Evolutionary conservation across 2,888 invertebrate species (phyloP).

Genomic region (Euplagia quadripunctaria): DNA sequence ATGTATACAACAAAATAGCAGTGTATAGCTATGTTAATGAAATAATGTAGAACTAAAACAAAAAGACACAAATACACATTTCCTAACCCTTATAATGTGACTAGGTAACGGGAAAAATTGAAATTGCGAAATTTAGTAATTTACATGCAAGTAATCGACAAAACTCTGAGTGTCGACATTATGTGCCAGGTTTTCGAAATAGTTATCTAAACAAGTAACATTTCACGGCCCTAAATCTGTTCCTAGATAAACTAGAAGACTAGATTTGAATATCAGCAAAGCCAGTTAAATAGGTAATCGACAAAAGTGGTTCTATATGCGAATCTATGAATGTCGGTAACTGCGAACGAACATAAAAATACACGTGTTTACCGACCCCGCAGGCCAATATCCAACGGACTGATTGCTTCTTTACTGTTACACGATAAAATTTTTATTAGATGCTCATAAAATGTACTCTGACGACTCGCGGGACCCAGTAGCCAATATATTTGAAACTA

Average conservation of each 20-base stretch:
- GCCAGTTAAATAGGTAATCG: conserved; percentile 57
- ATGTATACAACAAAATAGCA: too few species aligned
- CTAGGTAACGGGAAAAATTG: not conserved
- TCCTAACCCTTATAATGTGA: not conserved
- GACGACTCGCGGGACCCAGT: conserved; percentile 82
- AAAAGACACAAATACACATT: too few species aligned
- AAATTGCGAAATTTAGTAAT: too few species aligned
- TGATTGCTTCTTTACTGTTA: conserved; percentile 88
- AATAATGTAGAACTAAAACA: too few species aligned
- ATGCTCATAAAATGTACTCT: conserved; percentile 83
- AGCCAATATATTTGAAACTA: conserved; percentile 85
- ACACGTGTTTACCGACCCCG: conserved; percentile 85
- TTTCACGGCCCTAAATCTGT: not conserved
- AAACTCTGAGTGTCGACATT: too few species aligned
- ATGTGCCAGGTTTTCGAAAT: not conserved
- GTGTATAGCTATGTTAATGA: too few species aligned
- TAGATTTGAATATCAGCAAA: conserved; percentile 29
- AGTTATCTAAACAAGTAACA: not conserved
- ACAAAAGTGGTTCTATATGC: conserved; percentile 57
- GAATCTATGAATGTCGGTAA: conserved; percentile 73
- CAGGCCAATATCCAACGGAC: conserved; percentile 85
- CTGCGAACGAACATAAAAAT: conserved; percentile 79
- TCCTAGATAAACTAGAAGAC: not conserved
- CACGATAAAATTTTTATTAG: conserved; percentile 87
- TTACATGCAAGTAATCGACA: too few species aligned